Conservation (phyloP, 1,140 invertebrate genomes). For the Tetraneura akinire region DNA sequence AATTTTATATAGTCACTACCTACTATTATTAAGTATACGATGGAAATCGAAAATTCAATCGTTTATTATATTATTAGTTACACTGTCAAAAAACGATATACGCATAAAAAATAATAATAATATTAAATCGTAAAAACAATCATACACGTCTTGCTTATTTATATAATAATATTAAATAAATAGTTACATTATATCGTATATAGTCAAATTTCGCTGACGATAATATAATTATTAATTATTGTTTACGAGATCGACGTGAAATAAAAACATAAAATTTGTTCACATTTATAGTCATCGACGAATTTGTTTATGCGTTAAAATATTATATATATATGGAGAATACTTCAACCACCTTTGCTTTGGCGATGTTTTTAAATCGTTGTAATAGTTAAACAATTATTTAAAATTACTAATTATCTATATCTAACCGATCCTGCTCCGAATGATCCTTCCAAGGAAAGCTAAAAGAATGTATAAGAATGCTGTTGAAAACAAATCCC, state of each 20-base stretch:
- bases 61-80: too few relatives aligned
- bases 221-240: conserved; percentile 9
- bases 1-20: neutral
- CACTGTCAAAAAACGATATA: too few relatives aligned
- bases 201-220: conserved; percentile 13
- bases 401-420: too few relatives aligned
- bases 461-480: too few relatives aligned
- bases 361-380: neutral
- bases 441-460: too few relatives aligned
- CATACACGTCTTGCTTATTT: neutral
- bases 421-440: too few relatives aligned
- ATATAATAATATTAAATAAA: too few relatives aligned
- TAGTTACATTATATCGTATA: neutral
- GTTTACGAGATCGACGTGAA: neutral
- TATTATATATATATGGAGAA: too few relatives aligned
- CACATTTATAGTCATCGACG: neutral
- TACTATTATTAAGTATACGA: neutral
- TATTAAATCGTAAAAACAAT: neutral
- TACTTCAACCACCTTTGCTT: too few relatives aligned
- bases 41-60: too few relatives aligned
- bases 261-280: neutral
- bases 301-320: neutral
- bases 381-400: too few relatives aligned
- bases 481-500: too few relatives aligned
- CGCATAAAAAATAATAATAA: conserved; percentile 3